Evolutionary conservation across 1,140 invertebrate species (phyloP), one percentile per base, ranked within the genome.

Genomic region (Solen grandis): DNA sequence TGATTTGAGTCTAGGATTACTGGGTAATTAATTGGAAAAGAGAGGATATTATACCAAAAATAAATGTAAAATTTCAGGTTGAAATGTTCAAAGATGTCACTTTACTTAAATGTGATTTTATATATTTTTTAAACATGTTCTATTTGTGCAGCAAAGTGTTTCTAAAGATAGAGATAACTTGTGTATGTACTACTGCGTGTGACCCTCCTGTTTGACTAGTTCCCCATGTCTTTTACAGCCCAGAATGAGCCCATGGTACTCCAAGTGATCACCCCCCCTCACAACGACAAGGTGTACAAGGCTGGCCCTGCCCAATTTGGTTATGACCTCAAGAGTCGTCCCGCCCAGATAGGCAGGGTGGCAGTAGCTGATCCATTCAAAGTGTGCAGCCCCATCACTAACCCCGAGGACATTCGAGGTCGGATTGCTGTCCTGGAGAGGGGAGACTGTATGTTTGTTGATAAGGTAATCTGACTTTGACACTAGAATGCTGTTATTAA

Each of bases 281-380:
- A 77, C 57, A 90, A 90, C 35, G 70, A 72, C 2, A 62, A 95
- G 62, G 89, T 91, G 19, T 93, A 96, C 57, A 94, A 94, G 38
- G 97, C 97, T 13, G 97, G 97, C 0, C 97, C 97, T 1, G 97
- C 97, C 5, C 97, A 98, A 90, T 99, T 99, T 94, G 97, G 97
- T 14, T 94, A 94, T 27, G 94, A 96, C 86, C 92, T 99, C 1
- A 91, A 87, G 60, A 83, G 83, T 27, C 84, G 89, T 19, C 83
- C 89, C 57, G 90, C 89, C n/a, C 88, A 90, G 78, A 84, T 82
- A 50, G 91, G 89, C 0, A 59, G 80, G 41, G 89, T 96, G 0
- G 94, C 94, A 0, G 91, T 95, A 50, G 95, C 95, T 2, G 91
- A 94, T 66, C 97, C 97, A 19, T 92, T 94, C 5, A 92, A 94